Evolutionary conservation across 2,888 invertebrate genomes (phyloP), one percentile per base, ranked within the genome.

Genomic region (Lutraria lutraria): DNA sequence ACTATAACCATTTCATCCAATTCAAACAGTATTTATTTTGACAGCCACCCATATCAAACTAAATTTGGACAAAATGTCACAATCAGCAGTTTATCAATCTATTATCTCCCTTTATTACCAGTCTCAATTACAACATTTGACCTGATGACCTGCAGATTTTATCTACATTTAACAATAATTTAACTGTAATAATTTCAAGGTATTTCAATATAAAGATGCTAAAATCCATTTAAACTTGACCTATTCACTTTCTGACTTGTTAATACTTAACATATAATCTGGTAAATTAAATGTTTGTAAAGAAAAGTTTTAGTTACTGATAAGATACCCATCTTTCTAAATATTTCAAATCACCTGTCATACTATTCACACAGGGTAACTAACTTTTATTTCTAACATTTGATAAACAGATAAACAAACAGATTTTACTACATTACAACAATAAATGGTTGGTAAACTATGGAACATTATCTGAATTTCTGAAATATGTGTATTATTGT

Each of bases 201-300:
- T 76, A 76, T 76, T 76, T 76, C 31, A 76, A 76, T 76, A 76
- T 31, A 76, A 31, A 76, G 76, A 76, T 34, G 76, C 76, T 34
- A 76, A 76, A 76, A 31, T 76, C 29, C 34, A 76, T 76, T 76
- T 76, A 76, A 76, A 31, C 15, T 19, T 76, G 76, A 76, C 76
- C 76, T 76, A 31, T 15, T 76, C 76, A 76, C 76, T 76, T 76
- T 31, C 34, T 76, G 76, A 76, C 76, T 76, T 76, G 25, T 76
- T 34, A 25, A 76, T 76, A 76, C 34, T 76, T 31, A 76, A 76
- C 76, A n/a, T 76, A 31, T 76, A 34, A 68, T 68, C 63, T 25
- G n/a, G 63, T 68, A 68, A 68, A 68, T 68, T 68, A 68, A 68
- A 68, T 68, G 25, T 68, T n/a, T 68, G 63, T 25, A 68, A 68